Evolutionary conservation across 1,140 invertebrate species (phyloP), one percentile per base, ranked within the genome.

Genomic region (Metaphire vulgaris): DNA sequence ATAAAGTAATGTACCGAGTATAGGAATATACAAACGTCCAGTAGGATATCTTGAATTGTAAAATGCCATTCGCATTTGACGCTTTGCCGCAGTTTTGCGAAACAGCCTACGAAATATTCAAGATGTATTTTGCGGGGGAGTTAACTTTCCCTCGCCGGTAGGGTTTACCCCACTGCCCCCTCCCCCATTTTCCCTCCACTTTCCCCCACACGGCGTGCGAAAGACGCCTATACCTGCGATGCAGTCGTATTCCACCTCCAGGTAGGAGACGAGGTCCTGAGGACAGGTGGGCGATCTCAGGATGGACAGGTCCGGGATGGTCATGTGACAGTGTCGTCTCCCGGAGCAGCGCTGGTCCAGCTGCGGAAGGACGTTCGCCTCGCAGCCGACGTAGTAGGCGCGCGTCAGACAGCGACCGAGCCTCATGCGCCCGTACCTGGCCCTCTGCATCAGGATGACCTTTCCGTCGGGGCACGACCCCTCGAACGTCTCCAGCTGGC

Each of bases 131-230:
- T n/a, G n/a, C n/a, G n/a, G n/a, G n/a, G n/a, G n/a, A n/a, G n/a
- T n/a, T n/a, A n/a, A n/a, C n/a, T n/a, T n/a, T n/a, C n/a, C 69
- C n/a, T 26, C n/a, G 14, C n/a, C 14, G 14, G 91, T 83, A 65
- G 56, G 72, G 2, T 82, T 91, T 1, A 91, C 91, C 0, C 91
- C 92, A 0, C 83, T 92, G 1, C 90, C 91, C 91, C n/a, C 90
- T 90, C 1, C 83, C 81, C n/a, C n/a, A n/a, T n/a, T n/a, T n/a
- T n/a, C n/a, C n/a, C n/a, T n/a, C n/a, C n/a, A n/a, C n/a, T n/a
- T n/a, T n/a, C n/a, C n/a, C n/a, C n/a, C n/a, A n/a, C n/a, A n/a
- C n/a, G n/a, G n/a, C n/a, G n/a, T n/a, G n/a, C n/a, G n/a, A n/a
- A n/a, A n/a, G n/a, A n/a, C n/a, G n/a, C n/a, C n/a, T n/a, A n/a